phyloP scores from a whole-genome alignment of 2,113 vertebrate species.

The Corythoichthys intestinalis region DNA sequence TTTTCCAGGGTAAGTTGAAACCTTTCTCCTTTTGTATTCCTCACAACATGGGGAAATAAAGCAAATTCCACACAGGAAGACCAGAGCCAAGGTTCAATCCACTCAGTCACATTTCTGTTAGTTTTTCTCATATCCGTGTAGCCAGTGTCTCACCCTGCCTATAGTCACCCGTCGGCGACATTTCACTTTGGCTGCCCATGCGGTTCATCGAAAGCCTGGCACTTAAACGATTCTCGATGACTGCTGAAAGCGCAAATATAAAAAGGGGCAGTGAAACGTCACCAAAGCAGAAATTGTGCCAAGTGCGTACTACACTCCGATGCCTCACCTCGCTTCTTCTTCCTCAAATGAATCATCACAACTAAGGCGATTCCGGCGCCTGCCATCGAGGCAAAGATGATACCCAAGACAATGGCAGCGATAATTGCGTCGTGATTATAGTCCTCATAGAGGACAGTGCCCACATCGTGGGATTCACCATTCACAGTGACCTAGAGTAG shows the following conservation, averaged over 20 bases:
- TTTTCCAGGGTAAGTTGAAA: neutral
- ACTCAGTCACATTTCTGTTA: neutral
- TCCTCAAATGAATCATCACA: conserved; percentile 65
- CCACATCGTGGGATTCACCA: conserved; percentile 60
- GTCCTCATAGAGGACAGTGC: conserved; percentile 67
- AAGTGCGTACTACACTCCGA: neutral
- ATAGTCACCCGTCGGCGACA: conserved; percentile 66
- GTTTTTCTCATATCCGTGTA: neutral
- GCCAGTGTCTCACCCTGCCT: conserved; percentile 57
- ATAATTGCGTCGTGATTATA: conserved; percentile 41
- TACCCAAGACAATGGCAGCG: conserved; percentile 70
- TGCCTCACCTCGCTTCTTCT: conserved; percentile 74
- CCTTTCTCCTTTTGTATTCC: neutral
- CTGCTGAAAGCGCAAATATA: conserved; percentile 47
- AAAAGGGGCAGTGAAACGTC: neutral
- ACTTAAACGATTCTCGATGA: conserved; percentile 60
- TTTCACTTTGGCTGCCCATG: conserved; percentile 14
- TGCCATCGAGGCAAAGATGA: conserved; percentile 65
- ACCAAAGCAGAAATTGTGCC: neutral
- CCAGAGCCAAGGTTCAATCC: neutral
- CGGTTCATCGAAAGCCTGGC: conserved; percentile 36
- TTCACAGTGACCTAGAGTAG: conserved; percentile 73
- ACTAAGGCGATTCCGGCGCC: conserved; percentile 56
- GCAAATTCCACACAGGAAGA: no score
- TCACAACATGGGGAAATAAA: no score